A percentile compares a stretch with the other conserved stretches of the same genome.
These are phyloP conservation scores for Caenorhabditis imperialis DNA, from an alignment of 2,888 invertebrate genomes.

Conservation along the genomic window DNA sequence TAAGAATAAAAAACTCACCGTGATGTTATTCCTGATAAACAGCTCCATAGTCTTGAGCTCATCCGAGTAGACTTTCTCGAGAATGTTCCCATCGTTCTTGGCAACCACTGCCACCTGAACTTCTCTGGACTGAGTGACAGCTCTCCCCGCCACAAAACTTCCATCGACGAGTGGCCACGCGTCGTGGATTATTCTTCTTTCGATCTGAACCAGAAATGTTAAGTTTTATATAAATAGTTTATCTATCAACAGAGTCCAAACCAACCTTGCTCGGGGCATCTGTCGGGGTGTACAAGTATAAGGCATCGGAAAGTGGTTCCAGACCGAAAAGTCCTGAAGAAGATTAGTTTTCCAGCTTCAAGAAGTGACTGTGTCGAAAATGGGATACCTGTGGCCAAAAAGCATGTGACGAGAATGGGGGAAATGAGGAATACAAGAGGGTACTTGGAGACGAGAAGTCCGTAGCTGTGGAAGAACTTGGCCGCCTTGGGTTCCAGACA, in stretches of 20 bases:
- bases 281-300: slow-evolving; percentile 72
- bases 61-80: slow-evolving; percentile 82
- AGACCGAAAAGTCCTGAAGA: slow-evolving; percentile 57
- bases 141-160: slow-evolving; percentile 68
- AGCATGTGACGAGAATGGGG: slow-evolving; percentile 60
- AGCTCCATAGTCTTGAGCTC: slow-evolving; percentile 64
- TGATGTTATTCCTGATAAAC: slow-evolving; percentile 67
- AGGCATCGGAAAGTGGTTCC: slow-evolving; percentile 68
- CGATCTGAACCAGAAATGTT: slow-evolving; percentile 28
- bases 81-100: slow-evolving; percentile 86
- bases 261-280: slow-evolving; percentile 70
- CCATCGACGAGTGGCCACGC: slow-evolving; percentile 69
- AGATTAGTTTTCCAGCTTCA: neutral
- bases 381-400: slow-evolving; percentile 59
- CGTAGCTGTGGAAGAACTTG: slow-evolving; percentile 68
- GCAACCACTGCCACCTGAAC: slow-evolving; percentile 84
- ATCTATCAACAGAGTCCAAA: slow-evolving; percentile 3
- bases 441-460: slow-evolving; percentile 62
- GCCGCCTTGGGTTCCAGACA: slow-evolving; percentile 68
- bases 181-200: slow-evolving; percentile 64
- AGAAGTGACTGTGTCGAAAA: neutral
- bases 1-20: slow-evolving; percentile 34
- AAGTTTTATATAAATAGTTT: neutral
- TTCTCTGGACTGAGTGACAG: slow-evolving; percentile 69
- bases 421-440: slow-evolving; percentile 67